Base-by-base conservation (phyloP, 2,888 invertebrate species). In the Oegoconia quadripuncta region DNA sequence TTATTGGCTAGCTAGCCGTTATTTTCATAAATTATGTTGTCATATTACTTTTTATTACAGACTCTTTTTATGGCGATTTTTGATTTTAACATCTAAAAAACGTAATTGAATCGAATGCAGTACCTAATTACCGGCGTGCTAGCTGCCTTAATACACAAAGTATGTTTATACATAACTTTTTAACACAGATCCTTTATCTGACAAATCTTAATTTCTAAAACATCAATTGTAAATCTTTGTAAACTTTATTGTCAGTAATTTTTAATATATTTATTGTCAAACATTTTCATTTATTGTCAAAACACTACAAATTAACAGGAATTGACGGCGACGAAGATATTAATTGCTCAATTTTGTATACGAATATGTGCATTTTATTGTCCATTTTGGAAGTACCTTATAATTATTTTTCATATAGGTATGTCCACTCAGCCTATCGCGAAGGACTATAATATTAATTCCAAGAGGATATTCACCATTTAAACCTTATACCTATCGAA, bases 291-390 rank as follows among this genome's bases (percentile, higher is more conserved):
- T 72, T 71, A 73, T 77, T 74, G 71, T 75, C 74, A 58, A 60
- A n/a, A 62, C 61, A 62, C 61, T 56, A 60, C 55, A 66, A 59
- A 54, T 62, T 61, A 71, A 55, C 49, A 50, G 62, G 57, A 86
- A 86, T 84, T 84, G 86, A 86, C 86, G 57, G 74, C 50, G 62
- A 65, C 61, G 55, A 47, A 52, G 55, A 47, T 48, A 48, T 59
- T 79, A 82, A 84, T 83, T 80, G 82, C 75, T 76, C 76, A 36
- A 62, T 55, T n/a, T 74, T 68, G 73, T 77, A 78, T 70, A 71
- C 62, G 52, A 59, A 48, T 52, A 50, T 57, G 52, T 49, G 58
- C 25, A 59, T 64, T 39, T 63, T 80, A 81, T 82, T 81, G 80
- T 82, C 79, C 48, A 52, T 42, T 50, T 59, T 55, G 70, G 68